Conservation (phyloP, 1,140 invertebrate species). For the Drosophila suzukii region DNA sequence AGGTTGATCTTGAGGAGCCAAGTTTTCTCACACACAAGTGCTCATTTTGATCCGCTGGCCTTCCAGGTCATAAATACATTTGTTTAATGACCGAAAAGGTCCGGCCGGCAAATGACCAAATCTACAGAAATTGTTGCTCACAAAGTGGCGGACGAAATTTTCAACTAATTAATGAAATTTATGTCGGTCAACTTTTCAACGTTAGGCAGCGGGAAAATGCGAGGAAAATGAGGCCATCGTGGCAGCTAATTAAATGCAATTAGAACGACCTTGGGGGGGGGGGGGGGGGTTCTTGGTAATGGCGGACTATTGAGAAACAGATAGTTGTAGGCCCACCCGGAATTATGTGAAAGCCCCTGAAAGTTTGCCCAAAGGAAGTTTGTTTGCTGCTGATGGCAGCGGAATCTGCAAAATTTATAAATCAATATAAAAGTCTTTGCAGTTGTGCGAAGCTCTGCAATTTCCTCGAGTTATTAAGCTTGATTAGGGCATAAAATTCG, state of each 20-base stretch:
- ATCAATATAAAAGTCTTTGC: slow-evolving; percentile 42
- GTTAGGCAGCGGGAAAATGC: slow-evolving; percentile 1
- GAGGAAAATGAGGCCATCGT: slow-evolving; percentile 49
- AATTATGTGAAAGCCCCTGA: slow-evolving; percentile 28
- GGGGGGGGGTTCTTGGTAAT: not conserved
- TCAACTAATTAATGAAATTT: slow-evolving; percentile 76
- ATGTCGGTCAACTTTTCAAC: slow-evolving; percentile 69
- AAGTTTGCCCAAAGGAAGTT: slow-evolving; percentile 64
- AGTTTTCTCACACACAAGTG: slow-evolving; percentile 4
- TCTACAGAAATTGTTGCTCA: slow-evolving; percentile 60
- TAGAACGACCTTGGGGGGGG: slow-evolving; percentile 42
- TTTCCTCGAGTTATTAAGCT: slow-evolving; percentile 29
- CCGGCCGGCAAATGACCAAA: slow-evolving; percentile 50
- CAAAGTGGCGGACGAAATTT: slow-evolving; percentile 48
- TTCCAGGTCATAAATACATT: slow-evolving; percentile 57
- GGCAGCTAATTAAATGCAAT: slow-evolving; percentile 63
- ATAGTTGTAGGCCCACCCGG: slow-evolving; percentile 28
- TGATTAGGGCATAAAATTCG: slow-evolving; percentile 44
- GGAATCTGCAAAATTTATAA: slow-evolving; percentile 51
- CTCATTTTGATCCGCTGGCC: slow-evolving; percentile 13
- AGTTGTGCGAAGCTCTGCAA: slow-evolving; percentile 32
- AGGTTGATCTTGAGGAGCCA: slow-evolving; percentile 24
- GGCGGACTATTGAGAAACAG: not conserved
- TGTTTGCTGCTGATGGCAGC: slow-evolving; percentile 65
- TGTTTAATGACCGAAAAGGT: slow-evolving; percentile 55